phyloP scores from a whole-genome alignment of 2,888 invertebrate species.

The Aspidiotus rigidus region DNA sequence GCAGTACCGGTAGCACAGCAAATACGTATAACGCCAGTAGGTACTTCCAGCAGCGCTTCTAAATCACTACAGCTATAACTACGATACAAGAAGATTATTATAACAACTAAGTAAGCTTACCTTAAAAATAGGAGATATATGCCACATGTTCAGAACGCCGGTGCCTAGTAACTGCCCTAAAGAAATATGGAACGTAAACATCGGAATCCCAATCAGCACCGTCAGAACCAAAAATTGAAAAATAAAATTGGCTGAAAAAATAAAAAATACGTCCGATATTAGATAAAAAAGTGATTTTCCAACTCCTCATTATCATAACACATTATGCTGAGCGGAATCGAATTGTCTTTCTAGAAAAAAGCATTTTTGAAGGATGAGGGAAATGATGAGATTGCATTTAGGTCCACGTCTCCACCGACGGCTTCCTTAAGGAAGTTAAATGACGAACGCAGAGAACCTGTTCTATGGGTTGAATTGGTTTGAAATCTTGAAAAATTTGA shows the following conservation, averaged over 20 bases:
- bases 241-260: slow-evolving; percentile 65
- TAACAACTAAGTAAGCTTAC: slow-evolving; percentile 39
- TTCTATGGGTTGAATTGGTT: too few relatives aligned
- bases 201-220: slow-evolving; percentile 68
- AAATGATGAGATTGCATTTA: too few relatives aligned
- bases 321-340: too few relatives aligned
- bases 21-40: background rate
- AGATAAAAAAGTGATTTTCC: background rate
- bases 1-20: too few relatives aligned
- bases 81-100: background rate
- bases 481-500: too few relatives aligned
- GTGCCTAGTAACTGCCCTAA: slow-evolving; percentile 74
- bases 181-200: slow-evolving; percentile 74
- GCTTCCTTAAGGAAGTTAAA: too few relatives aligned
- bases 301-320: too few relatives aligned
- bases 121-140: slow-evolving; percentile 81
- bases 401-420: too few relatives aligned
- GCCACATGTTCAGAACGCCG: slow-evolving; percentile 87
- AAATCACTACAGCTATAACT: background rate
- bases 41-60: background rate
- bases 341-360: too few relatives aligned
- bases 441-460: too few relatives aligned
- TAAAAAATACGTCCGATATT: slow-evolving; percentile 32
- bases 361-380: too few relatives aligned
- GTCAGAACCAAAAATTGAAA: slow-evolving; percentile 79